Evolutionary conservation across 2,797 vertebrate genomes (phyloP).

Genomic region (Bucorvus abyssinicus): DNA sequence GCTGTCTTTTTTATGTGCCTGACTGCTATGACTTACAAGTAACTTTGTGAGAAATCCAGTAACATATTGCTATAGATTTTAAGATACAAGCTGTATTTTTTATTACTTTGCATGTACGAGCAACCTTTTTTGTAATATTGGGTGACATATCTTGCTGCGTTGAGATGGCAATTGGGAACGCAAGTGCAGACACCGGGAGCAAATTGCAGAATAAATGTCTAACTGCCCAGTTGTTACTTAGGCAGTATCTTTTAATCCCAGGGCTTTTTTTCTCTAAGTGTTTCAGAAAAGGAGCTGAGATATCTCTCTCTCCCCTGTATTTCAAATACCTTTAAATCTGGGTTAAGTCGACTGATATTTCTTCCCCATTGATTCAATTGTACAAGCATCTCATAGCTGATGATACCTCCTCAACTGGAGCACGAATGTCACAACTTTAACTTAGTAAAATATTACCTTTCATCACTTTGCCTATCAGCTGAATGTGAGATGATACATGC

Average conservation of each 20-base stretch:
- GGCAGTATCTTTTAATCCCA: neutral
- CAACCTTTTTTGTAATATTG: neutral
- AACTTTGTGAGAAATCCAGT: neutral
- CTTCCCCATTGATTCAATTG: neutral
- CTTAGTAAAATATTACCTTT: neutral
- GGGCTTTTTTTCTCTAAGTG: neutral
- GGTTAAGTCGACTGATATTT: neutral
- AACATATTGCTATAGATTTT: neutral
- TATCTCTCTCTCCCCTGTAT: neutral
- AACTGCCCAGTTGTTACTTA: neutral
- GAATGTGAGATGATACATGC: neutral
- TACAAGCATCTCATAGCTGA: neutral
- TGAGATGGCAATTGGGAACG: neutral
- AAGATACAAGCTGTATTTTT: neutral
- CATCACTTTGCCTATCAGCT: neutral
- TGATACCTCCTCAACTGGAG: neutral
- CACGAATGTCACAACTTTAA: neutral
- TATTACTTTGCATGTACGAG: neutral
- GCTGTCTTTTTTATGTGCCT: neutral
- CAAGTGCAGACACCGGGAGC: neutral
- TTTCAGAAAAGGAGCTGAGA: neutral
- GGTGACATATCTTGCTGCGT: neutral
- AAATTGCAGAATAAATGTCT: neutral
- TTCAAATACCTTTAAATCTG: neutral
- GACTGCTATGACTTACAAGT: neutral